phyloP scores from a whole-genome alignment of 1,140 invertebrate genomes.

The Acromyrmex heyeri region DNA sequence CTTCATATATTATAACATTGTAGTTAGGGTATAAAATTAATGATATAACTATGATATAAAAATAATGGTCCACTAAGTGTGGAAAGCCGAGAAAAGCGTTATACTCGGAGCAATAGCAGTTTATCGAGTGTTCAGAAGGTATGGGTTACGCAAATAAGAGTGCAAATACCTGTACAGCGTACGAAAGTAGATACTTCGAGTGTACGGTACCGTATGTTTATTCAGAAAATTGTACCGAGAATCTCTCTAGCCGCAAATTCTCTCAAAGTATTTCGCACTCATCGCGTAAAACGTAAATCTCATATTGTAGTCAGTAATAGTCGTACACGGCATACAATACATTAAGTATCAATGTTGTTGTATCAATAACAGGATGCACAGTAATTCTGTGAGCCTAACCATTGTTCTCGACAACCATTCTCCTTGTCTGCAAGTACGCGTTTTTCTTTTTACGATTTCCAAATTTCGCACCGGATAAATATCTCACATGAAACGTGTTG shows the following conservation, averaged over 20 bases:
- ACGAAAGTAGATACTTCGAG: slow-evolving; percentile 26
- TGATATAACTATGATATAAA: neutral
- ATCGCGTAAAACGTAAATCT: neutral
- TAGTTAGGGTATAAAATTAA: slow-evolving; percentile 26
- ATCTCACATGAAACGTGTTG: neutral
- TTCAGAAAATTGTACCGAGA: slow-evolving; percentile 17
- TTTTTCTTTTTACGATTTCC: neutral
- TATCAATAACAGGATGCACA: neutral
- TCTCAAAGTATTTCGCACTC: slow-evolving; percentile 9
- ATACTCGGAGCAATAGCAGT: slow-evolving; percentile 10
- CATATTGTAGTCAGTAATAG: neutral
- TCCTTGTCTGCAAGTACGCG: neutral
- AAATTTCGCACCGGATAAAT: slow-evolving; percentile 23
- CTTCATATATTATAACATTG: slow-evolving; percentile 20
- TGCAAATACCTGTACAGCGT: slow-evolving; percentile 41
- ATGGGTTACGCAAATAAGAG: slow-evolving; percentile 49
- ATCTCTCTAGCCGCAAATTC: slow-evolving; percentile 17
- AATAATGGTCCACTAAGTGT: slow-evolving; percentile 20
- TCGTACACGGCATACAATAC: neutral
- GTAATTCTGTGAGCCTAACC: neutral
- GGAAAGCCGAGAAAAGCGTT: slow-evolving; percentile 30
- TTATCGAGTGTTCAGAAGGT: slow-evolving; percentile 44
- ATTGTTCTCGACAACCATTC: neutral
- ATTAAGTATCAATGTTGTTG: neutral
- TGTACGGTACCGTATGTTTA: neutral